Base-by-base conservation (phyloP, 2,797 vertebrate species). In the Hylomyscus alleni region DNA sequence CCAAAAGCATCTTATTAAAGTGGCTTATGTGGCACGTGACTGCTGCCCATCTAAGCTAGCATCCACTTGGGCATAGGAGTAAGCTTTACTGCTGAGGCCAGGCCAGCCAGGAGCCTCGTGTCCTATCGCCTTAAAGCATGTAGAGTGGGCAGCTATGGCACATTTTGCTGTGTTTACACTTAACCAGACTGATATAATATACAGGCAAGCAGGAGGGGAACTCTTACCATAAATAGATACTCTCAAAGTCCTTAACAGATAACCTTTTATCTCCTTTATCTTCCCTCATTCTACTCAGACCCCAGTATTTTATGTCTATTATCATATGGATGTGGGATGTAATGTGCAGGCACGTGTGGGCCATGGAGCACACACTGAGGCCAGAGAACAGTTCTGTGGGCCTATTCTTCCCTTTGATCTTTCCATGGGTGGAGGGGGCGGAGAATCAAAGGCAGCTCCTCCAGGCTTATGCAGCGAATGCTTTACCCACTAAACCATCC, bases 1-100 rank as follows among this genome's bases (percentile, higher is more conserved):
- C 88, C 90, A 95, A 96, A 90, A 37, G 20, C 24, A 62, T 62
- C 77, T 95, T 81, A 54, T 67, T 89, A 92, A 87, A 73, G 34
- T n/a, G 88, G 11, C 77, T 67, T 13, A n/a, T 78, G 4, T 72
- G 76, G 69, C 5, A 17, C 29, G 13, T 4, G 56, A 67, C 22
- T 82, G 15, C 67, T 77, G 40, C 37, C 94, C 4, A 67, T 52
- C 31, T 87, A 73, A 76, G 14, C 34, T 94, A 90, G 60, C 26
- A 13, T 85, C 65, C n/a, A 85, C 26, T 83, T 92, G 80, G 81
- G 60, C 13, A 82, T 26, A 40, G 67, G 20, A 89, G 12, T 77
- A 77, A 77, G 67, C 58, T 65, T 65, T 72, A 40, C 2, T 58
- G 52, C 65, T 6, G 3, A 67, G 34, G 69, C 10, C 62, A 44